These are phyloP conservation scores for Penaeus chinensis DNA, from an alignment of 1,140 invertebrate species.

Conservation along the genomic window DNA sequence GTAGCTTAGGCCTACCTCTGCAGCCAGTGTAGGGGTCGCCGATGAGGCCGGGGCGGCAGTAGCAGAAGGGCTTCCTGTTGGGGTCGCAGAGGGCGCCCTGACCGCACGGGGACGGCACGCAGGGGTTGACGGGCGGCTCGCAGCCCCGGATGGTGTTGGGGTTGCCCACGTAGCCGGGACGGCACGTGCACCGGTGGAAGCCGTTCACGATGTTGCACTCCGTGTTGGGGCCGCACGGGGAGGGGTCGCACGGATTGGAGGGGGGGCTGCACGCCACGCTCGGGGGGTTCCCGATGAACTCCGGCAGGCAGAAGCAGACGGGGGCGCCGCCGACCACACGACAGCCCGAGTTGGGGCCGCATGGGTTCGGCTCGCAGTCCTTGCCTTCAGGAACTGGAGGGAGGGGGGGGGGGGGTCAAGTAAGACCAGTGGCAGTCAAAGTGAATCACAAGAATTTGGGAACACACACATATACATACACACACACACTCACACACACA, in stretches of 20 bases:
- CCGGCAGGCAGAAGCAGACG: constrained; percentile 75
- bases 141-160: constrained; percentile 89
- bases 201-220: constrained; percentile 85
- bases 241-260: constrained; percentile 83
- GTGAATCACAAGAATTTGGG: background rate
- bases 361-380: constrained; percentile 84
- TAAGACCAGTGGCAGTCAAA: background rate
- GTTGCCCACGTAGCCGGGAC: constrained; percentile 84
- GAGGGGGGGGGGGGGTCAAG: constrained; percentile 45
- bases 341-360: constrained; percentile 75
- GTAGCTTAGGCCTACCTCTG: constrained; percentile 47
- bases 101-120: constrained; percentile 85
- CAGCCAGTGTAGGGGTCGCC: constrained; percentile 65
- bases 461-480: too few species aligned
- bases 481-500: too few species aligned
- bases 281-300: constrained; percentile 88
- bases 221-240: constrained; percentile 88
- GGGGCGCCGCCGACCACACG: constrained; percentile 49
- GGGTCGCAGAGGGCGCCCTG: constrained; percentile 82
- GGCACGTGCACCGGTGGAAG: constrained; percentile 87
- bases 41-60: constrained; percentile 73
- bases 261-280: constrained; percentile 75
- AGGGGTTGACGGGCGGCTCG: constrained; percentile 80
- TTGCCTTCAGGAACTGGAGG: constrained; percentile 86
- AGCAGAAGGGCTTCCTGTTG: constrained; percentile 80